phyloP scores from a whole-genome alignment of 2,888 invertebrate species.

The Hoplodrina ambigua region DNA sequence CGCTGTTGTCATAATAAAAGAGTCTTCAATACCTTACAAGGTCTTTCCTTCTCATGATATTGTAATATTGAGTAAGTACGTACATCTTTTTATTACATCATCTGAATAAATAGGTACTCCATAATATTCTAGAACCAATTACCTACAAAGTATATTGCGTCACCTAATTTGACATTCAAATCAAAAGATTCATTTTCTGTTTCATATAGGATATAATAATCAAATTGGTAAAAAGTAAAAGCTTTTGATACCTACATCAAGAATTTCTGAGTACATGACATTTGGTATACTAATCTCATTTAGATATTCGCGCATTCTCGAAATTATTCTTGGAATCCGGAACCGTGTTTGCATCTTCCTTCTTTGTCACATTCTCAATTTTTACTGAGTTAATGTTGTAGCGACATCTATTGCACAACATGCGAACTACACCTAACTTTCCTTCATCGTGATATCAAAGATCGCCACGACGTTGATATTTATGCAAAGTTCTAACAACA shows the following conservation, averaged over 20 bases:
- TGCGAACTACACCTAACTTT: no score
- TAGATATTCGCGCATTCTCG: neutral
- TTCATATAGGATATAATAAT: constrained; percentile 19
- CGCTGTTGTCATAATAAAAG: no score
- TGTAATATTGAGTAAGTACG: neutral
- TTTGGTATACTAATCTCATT: constrained; percentile 24
- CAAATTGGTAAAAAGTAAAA: constrained; percentile 31
- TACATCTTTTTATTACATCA: neutral
- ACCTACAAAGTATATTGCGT: neutral
- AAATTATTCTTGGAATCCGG: constrained; percentile 8
- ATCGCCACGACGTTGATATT: no score
- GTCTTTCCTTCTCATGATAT: neutral
- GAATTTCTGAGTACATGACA: constrained; percentile 17
- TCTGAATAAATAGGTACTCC: constrained; percentile 1
- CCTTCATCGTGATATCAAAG: no score
- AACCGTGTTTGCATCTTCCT: neutral
- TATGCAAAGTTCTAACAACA: no score
- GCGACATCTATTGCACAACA: no score
- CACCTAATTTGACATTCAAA: constrained; percentile 27
- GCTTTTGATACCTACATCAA: constrained; percentile 24
- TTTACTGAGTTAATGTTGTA: no score
- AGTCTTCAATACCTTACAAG: neutral
- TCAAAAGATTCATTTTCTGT: constrained; percentile 14
- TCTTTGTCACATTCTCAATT: no score
- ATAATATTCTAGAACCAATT: neutral